Conservation (phyloP, 2,113 vertebrate species). For the Motacilla alba region DNA sequence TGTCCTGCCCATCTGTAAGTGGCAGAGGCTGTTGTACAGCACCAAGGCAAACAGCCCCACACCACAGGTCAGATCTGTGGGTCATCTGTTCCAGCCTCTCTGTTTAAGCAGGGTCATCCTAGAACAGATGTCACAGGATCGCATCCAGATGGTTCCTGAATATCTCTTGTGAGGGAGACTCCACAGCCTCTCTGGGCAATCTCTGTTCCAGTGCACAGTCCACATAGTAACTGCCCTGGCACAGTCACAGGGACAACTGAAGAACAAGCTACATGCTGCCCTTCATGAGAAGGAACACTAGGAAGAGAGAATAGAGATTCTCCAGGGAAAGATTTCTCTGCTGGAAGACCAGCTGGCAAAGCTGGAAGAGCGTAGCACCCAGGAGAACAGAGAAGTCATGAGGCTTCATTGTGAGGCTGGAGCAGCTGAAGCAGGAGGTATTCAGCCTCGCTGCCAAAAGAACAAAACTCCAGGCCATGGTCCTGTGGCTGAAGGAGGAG, state of each 20-base stretch:
- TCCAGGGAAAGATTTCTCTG: conserved; percentile 84
- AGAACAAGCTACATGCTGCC: conserved; percentile 73
- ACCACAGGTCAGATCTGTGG: background rate
- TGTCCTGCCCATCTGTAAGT: background rate
- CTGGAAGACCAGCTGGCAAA: conserved; percentile 81
- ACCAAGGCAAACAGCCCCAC: background rate
- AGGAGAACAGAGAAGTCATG: conserved; percentile 82
- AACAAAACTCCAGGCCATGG: conserved; percentile 58
- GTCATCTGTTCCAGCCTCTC: background rate
- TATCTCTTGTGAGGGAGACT: background rate
- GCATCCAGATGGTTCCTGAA: background rate
- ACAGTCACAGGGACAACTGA: conserved; percentile 63
- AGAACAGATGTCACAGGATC: background rate
- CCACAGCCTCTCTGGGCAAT: background rate
- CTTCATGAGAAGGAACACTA: conserved; percentile 83
- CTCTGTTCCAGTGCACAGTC: background rate
- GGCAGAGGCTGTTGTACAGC: fast-evolving
- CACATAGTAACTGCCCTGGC: conserved; percentile 28
- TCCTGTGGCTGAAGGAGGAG: conserved; percentile 68
- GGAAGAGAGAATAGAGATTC: conserved; percentile 82
- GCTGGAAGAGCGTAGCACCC: conserved; percentile 28
- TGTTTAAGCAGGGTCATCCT: background rate
- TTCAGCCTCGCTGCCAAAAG: conserved; percentile 46
- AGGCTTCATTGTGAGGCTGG: conserved; percentile 83
- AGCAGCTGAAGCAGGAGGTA: conserved; percentile 76